These are phyloP conservation scores for Oreotrochilus melanogaster DNA, from an alignment of 2,113 vertebrate genomes.

Conservation along the genomic window DNA sequence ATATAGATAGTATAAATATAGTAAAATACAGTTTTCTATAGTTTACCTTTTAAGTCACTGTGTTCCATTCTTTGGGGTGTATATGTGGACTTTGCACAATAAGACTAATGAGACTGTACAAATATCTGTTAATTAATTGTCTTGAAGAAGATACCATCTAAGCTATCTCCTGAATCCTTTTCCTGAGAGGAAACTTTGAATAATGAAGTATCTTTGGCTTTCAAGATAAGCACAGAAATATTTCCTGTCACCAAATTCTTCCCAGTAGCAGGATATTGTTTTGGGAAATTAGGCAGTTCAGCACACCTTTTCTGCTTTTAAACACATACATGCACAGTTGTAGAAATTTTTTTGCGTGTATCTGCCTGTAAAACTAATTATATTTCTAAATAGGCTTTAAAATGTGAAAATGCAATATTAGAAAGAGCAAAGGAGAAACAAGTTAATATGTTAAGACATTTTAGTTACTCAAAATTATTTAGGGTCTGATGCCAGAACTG, in stretches of 20 bases:
- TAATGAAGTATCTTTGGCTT: not conserved
- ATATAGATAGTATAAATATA: not conserved
- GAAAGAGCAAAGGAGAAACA: not conserved
- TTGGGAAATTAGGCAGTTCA: not conserved
- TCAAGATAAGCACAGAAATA: not conserved
- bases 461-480: not conserved
- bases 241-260: not conserved
- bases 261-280: not conserved
- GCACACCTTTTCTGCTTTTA: not conserved
- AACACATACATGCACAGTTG: not conserved
- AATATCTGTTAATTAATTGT: not conserved
- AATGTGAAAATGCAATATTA: not conserved
- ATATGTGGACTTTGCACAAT: not conserved
- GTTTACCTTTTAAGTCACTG: not conserved
- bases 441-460: not conserved
- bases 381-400: not conserved
- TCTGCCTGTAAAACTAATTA: not conserved
- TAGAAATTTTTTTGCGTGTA: not conserved
- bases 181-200: not conserved
- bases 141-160: not conserved
- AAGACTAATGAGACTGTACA: not conserved
- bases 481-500: not conserved
- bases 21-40: not conserved
- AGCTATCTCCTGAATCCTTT: not conserved
- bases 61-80: not conserved